Evolutionary conservation across 2,888 invertebrate genomes (phyloP).

Genomic region (Penaeus monodon): DNA sequence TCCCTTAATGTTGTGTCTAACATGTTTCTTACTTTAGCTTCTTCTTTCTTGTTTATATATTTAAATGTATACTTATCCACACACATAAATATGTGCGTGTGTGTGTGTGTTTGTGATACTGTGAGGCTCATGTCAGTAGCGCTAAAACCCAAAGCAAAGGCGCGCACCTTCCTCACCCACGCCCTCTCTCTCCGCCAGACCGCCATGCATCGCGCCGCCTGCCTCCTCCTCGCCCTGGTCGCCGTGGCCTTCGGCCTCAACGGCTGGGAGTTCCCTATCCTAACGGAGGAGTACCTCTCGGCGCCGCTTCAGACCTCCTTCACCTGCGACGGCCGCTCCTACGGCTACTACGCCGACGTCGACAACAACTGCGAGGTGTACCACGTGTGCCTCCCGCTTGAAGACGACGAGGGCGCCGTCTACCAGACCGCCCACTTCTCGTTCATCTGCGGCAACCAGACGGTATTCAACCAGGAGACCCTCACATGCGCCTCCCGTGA

Average conservation of each 20-base stretch:
- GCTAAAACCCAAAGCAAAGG: too few relatives aligned
- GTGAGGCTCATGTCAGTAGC: too few relatives aligned
- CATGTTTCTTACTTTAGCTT: too few relatives aligned
- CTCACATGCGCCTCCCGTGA: conserved; percentile 65
- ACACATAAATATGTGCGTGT: too few relatives aligned
- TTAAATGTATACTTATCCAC: too few relatives aligned
- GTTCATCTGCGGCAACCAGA: conserved; percentile 67
- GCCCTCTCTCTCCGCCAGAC: too few relatives aligned
- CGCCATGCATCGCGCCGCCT: too few relatives aligned
- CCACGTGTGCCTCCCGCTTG: conserved; percentile 66
- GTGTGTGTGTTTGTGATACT: too few relatives aligned
- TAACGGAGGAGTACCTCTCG: conserved; percentile 17
- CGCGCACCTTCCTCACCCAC: too few relatives aligned
- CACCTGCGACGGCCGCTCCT: conserved; percentile 64
- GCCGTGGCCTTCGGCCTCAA: conserved; percentile 26
- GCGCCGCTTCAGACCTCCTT: conserved; percentile 49
- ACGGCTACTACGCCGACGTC: conserved; percentile 66
- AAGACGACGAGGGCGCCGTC: conserved; percentile 63
- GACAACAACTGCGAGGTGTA: conserved; percentile 66
- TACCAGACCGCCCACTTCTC: conserved; percentile 65
- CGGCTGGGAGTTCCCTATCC: conserved; percentile 43
- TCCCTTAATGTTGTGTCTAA: too few relatives aligned
- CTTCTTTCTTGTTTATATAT: too few relatives aligned
- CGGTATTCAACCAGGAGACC: conserved; percentile 66
- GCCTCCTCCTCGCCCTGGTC: background rate